Evolutionary conservation across 2,797 vertebrate species (phyloP).

Genomic region (Okamejei kenojei): DNA sequence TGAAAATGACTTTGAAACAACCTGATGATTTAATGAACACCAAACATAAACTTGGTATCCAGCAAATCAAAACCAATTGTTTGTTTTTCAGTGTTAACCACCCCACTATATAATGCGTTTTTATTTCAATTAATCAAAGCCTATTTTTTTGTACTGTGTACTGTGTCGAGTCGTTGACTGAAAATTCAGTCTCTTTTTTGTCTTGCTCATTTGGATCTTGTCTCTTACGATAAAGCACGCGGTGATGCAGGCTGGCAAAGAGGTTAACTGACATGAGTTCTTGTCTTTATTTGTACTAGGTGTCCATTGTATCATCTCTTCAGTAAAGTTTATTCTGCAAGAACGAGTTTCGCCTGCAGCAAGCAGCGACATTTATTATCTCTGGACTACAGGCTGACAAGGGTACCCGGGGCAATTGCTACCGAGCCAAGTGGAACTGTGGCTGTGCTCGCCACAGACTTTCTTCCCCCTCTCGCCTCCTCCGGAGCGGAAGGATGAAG

Average conservation of each 20-base stretch:
- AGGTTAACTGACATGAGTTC: conserved; percentile 55
- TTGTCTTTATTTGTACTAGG: conserved; percentile 60
- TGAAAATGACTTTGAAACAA: background rate
- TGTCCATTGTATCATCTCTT: conserved; percentile 56
- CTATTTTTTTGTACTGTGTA: background rate
- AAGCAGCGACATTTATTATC: conserved; percentile 58
- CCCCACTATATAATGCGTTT: background rate
- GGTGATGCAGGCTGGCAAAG: background rate
- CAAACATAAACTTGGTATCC: background rate
- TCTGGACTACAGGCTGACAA: conserved; percentile 54
- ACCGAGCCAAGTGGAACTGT: conserved; percentile 65
- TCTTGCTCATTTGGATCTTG: background rate
- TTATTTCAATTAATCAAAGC: background rate
- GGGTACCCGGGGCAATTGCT: conserved; percentile 51
- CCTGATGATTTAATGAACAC: background rate
- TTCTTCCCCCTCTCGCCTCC: conserved; percentile 44
- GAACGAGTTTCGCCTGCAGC: conserved; percentile 53
- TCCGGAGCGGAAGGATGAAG: conserved; percentile 68
- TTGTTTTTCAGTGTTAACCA: background rate
- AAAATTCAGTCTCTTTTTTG: background rate
- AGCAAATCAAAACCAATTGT: background rate
- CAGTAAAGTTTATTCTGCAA: conserved; percentile 53
- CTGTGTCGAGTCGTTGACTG: background rate
- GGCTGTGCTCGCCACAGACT: conserved; percentile 53
- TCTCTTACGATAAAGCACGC: too few relatives aligned